Evolutionary conservation across 2,888 invertebrate genomes (phyloP), one percentile per base, ranked within the genome.

Genomic region (Pheosia tremula): DNA sequence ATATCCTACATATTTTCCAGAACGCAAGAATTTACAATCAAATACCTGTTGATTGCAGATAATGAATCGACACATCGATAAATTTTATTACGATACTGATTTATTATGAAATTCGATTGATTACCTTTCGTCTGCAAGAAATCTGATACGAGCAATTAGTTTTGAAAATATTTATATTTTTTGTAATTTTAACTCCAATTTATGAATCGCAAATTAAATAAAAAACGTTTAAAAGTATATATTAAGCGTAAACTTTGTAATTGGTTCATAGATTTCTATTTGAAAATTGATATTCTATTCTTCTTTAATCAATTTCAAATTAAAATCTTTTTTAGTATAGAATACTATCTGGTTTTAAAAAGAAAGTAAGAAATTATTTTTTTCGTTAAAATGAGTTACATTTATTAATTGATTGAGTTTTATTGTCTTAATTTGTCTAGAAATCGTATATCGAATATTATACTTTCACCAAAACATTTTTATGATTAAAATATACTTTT

Each of bases 161-260:
- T 59, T 41, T 49, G 45, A 41, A 53, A 56, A 56, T 52, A 36
- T 39, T 9, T 43, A 24, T 24, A 24, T 24, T 24, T 24, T 24
- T 24, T 24, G 24, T 24, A 56, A 24, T 50, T 53, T 60, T 53
- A 13, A n/a, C 47, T 50, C 57, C 57, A 61, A 67, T 60, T 56
- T 36, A 57, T 53, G 43, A 10, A 10, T 39, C 37, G 37, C n/a
- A 50, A 56, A 55, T 57, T 60, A 7, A 58, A 53, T 10, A 24
- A 36, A 53, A 37, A 53, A 38, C 8, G 52, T 59, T 60, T 53
- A 55, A 60, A 4, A 47, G 47, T 10, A 47, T 10, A 13, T 13
- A 24, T 60, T 38, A 47, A 58, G 41, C 38, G n/a, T 43, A 53
- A 49, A 63, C 43, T 52, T 56, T 52, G 39, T 45, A 56, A 58